Base-by-base conservation (phyloP, 1,140 invertebrate genomes). In the Vanessa tameamea region DNA sequence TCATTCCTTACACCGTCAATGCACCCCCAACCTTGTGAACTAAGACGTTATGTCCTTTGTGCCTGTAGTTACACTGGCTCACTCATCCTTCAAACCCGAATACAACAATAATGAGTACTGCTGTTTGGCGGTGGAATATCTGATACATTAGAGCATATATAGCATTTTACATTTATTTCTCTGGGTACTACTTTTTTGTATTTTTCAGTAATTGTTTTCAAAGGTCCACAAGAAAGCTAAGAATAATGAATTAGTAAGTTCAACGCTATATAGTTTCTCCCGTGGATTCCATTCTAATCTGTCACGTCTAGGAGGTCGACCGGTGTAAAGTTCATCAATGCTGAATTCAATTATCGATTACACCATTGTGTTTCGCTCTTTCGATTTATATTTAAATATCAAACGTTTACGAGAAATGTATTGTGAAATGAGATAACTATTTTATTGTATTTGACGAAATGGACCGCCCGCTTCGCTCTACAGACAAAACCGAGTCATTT, bases 311-410 rank as follows among this genome's bases (percentile, higher is more conserved):
- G 77, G 87, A 90, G 89, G 89, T 91, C 89, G 90, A 83, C 68
- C 84, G 88, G 89, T 92, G 87, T 92, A 92, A 91, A 92, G 90
- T 92, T 92, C 90, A 92, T 91, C 89, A 92, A 88, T 90, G 87
- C 85, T 90, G 90, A 92, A 92, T 92, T 92, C 90, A 92, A 92
- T 92, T 92, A 91, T 88, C 89, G 87, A 91, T 92, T 91, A 90
- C 89, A 90, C 87, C 88, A 92, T 92, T 92, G 90, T 92, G 85
- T 90, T 92, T 87, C 85, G 88, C 85, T 92, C 90, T 91, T 88
- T 91, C 87, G 89, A 90, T 89, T 91, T 89, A 92, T 92, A 92
- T 92, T 91, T 92, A 92, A 92, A 92, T 92, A 92, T 85, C 89
- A 92, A 79, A 79, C 88, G 84, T 91, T 92, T 92, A 90, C 87